Evolutionary conservation across 1,140 invertebrate species (phyloP).

Genomic region (Argopecten irradians): DNA sequence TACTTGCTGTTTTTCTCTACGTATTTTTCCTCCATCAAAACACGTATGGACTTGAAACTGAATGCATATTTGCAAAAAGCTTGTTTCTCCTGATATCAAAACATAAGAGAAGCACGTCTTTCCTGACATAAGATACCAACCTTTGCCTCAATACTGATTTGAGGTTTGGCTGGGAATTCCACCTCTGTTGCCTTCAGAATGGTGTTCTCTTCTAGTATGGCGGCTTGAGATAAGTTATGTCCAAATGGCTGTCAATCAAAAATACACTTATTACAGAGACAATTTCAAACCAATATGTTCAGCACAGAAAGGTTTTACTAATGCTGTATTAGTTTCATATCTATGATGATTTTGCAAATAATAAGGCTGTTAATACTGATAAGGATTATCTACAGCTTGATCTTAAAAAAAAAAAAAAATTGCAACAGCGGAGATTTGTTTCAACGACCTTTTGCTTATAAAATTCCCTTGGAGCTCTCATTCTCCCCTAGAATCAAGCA

Average conservation of each 20-base stretch:
- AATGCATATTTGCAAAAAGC: not conserved
- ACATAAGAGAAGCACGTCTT: not conserved
- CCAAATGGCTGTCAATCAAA: conserved; percentile 89
- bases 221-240: conserved; percentile 99
- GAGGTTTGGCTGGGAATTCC: conserved; percentile 98
- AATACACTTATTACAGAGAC: conserved; percentile 24
- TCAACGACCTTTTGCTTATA: too few species aligned
- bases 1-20: not conserved
- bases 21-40: not conserved
- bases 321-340: too few species aligned
- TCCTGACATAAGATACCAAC: conserved; percentile 69
- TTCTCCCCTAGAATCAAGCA: too few species aligned
- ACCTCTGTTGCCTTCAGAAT: conserved; percentile 99
- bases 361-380: too few species aligned
- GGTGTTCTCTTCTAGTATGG: conserved; percentile 99
- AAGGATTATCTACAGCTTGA: too few species aligned
- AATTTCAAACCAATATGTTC: not conserved
- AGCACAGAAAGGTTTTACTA: too few species aligned
- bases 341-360: too few species aligned
- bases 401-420: too few species aligned
- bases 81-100: not conserved
- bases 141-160: conserved; percentile 98
- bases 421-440: too few species aligned
- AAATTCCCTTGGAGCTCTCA: too few species aligned
- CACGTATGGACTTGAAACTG: not conserved